Percentiles rank a stretch among this genome's conserved stretches.
Evolutionary conservation across 2,888 invertebrate species (phyloP).

Genomic region (Crepidodera aurea): DNA sequence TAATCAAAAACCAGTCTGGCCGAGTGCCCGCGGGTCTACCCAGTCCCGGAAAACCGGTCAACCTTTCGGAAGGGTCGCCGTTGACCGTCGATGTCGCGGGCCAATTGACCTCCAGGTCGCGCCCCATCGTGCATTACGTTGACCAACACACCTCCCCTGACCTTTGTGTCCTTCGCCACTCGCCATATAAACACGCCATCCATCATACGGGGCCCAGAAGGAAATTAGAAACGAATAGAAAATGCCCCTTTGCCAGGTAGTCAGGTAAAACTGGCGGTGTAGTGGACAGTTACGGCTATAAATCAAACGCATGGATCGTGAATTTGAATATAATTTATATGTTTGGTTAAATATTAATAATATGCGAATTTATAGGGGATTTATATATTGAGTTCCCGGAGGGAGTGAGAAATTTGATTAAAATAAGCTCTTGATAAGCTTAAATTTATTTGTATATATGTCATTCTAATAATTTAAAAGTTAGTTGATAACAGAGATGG

Average conservation of each 20-base stretch:
- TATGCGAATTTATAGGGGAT: conserved; percentile 7
- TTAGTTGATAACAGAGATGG: no score
- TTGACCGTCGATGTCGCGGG: conserved; percentile 52
- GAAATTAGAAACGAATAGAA: conserved; percentile 58
- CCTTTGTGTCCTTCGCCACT: conserved; percentile 61
- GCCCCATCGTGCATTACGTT: conserved; percentile 59
- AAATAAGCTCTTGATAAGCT: no score
- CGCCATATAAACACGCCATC: conserved; percentile 62
- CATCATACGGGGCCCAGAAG: conserved; percentile 52
- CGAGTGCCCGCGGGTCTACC: conserved; percentile 25
- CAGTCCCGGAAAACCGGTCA: conserved; percentile 45
- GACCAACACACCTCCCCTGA: conserved; percentile 62
- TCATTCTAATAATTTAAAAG: no score
- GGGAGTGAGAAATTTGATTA: no score
- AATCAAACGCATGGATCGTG: conserved; percentile 16
- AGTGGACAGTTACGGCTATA: conserved; percentile 17
- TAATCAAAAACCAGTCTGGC: conserved; percentile 48
- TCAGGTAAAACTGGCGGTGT: conserved; percentile 24
- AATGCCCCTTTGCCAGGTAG: conserved; percentile 35
- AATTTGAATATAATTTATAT: conserved; percentile 21
- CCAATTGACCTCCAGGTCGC: conserved; percentile 61
- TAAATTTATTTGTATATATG: no score
- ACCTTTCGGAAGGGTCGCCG: conserved; percentile 31
- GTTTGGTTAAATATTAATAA: conserved; percentile 13
- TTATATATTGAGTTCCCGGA: no score